Percentiles rank a stretch among this genome's conserved stretches.
phyloP scores from a whole-genome alignment of 2,113 vertebrate species.

The Melanocharis versteri region DNA sequence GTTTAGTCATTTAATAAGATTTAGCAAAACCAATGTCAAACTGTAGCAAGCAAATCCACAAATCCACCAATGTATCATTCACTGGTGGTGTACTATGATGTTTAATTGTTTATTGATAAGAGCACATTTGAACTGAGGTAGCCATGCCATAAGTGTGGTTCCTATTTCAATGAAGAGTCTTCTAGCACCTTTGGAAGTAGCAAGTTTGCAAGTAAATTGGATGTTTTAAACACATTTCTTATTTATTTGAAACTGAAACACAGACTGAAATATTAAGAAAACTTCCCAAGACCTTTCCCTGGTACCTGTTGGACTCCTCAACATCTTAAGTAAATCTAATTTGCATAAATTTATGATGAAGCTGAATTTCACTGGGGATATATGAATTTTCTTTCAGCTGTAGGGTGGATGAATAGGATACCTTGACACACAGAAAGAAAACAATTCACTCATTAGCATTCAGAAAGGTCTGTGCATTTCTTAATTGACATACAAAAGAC shows the following conservation, averaged over 20 bases:
- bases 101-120: background rate
- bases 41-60: background rate
- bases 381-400: background rate
- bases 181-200: background rate
- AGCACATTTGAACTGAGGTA: background rate
- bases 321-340: background rate
- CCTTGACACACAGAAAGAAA: background rate
- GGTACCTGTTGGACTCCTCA: background rate
- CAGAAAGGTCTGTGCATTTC: background rate
- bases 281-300: background rate
- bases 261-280: background rate
- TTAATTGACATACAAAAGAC: background rate
- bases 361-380: background rate
- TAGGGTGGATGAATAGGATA: background rate
- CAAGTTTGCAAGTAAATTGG: background rate
- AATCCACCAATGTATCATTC: background rate
- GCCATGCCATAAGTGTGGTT: fast-evolving
- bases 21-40: background rate
- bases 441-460: background rate
- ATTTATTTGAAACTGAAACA: background rate
- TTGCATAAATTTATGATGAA: background rate
- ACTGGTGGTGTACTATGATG: background rate
- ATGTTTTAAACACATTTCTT: background rate
- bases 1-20: background rate
- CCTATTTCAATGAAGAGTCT: background rate